Evolutionary conservation across 2,797 vertebrate genomes (phyloP).

Genomic region (Rhinella marina): DNA sequence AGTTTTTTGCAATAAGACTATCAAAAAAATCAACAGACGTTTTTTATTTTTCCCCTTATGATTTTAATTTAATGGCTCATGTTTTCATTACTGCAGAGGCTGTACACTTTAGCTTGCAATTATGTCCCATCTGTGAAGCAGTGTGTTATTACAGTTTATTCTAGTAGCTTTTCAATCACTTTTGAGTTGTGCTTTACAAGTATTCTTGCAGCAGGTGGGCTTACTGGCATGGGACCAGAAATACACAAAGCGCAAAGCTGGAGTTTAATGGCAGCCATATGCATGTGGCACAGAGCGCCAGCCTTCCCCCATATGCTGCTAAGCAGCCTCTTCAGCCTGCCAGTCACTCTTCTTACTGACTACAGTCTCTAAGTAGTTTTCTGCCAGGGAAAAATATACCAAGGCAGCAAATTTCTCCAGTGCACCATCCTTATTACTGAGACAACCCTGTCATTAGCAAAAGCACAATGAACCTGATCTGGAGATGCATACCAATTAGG

Average conservation of each 20-base stretch:
- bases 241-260: conserved; percentile 83
- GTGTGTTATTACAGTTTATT: conserved; percentile 87
- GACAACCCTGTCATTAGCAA: conserved; percentile 98
- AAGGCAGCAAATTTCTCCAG: conserved; percentile 89
- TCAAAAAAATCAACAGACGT: conserved; percentile 81
- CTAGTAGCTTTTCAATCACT: conserved; percentile 87
- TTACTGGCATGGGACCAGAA: conserved; percentile 82
- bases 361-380: conserved; percentile 82
- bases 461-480: conserved; percentile 97
- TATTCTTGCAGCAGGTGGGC: conserved; percentile 87
- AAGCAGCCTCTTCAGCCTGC: conserved; percentile 81
- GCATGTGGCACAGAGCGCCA: conserved; percentile 78
- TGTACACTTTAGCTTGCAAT: conserved; percentile 85
- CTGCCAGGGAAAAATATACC: conserved; percentile 85
- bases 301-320: conserved; percentile 82
- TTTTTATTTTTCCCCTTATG: conserved; percentile 83
- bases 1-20: conserved; percentile 87
- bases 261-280: conserved; percentile 84
- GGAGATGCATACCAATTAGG: conserved; percentile 99
- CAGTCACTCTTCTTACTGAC: conserved; percentile 84
- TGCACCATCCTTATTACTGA: conserved; percentile 89
- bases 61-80: conserved; percentile 86
- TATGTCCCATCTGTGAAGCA: conserved; percentile 85
- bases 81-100: conserved; percentile 85
- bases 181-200: conserved; percentile 86